phyloP scores from a whole-genome alignment of 2,888 invertebrate species.

The Luffia ferchaultella region DNA sequence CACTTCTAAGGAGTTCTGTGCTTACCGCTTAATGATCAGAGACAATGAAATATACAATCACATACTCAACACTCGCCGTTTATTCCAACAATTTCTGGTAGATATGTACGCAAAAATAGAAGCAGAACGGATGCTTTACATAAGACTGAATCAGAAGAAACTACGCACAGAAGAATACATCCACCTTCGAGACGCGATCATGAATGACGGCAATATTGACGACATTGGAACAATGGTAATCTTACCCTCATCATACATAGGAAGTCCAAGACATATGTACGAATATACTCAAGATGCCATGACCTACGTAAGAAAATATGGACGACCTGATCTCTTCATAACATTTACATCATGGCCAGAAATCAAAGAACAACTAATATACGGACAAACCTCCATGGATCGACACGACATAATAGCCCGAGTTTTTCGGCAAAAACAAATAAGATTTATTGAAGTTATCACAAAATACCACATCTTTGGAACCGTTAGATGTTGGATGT shows the following conservation, averaged over 20 bases:
- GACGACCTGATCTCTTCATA: slow-evolving; percentile 10
- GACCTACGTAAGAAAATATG: slow-evolving; percentile 13
- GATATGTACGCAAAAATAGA: slow-evolving; percentile 23
- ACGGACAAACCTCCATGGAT: background rate
- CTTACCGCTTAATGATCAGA: background rate
- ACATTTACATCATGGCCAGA: too few species aligned
- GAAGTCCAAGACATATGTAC: slow-evolving; percentile 16
- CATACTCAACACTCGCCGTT: slow-evolving; percentile 19
- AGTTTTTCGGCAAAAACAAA: slow-evolving; percentile 17
- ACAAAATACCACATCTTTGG: slow-evolving; percentile 16
- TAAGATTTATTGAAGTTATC: slow-evolving; percentile 16
- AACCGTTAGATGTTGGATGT: slow-evolving; percentile 17
- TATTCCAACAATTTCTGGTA: slow-evolving; percentile 21
- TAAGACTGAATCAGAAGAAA: slow-evolving; percentile 1
- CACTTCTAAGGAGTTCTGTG: slow-evolving; percentile 15
- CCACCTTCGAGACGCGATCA: too few species aligned
- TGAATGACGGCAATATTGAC: slow-evolving; percentile 13
- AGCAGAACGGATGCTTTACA: slow-evolving; percentile 14
- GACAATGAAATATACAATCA: background rate
- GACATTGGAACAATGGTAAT: slow-evolving; percentile 10
- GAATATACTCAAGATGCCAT: slow-evolving; percentile 14
- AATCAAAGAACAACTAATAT: background rate
- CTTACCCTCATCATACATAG: slow-evolving; percentile 13
- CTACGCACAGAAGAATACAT: slow-evolving; percentile 18
- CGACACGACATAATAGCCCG: slow-evolving; percentile 9